These are phyloP conservation scores for Halichoeres trimaculatus DNA, from an alignment of 2,113 vertebrate genomes.

Conservation along the genomic window DNA sequence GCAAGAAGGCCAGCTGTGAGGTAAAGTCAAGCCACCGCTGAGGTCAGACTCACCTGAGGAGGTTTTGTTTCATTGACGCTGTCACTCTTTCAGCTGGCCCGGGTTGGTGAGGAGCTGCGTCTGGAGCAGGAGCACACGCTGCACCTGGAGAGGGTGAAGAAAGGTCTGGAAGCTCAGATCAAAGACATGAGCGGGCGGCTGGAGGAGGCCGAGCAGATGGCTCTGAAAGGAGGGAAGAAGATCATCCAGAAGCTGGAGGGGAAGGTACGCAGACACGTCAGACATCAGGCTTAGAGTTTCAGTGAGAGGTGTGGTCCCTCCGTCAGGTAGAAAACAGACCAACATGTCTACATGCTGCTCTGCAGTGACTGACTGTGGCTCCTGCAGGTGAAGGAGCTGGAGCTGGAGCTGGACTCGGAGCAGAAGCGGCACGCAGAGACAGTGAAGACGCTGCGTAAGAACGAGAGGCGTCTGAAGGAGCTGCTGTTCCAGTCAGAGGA, in stretches of 20 bases:
- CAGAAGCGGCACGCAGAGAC: conserved; percentile 83
- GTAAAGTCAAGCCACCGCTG: conserved; percentile 43
- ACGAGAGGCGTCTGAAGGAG: conserved; percentile 86
- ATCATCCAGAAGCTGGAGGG: conserved; percentile 86
- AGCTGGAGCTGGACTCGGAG: conserved; percentile 84
- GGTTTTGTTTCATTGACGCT: neutral
- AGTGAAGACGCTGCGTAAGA: conserved; percentile 85
- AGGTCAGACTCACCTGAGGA: neutral
- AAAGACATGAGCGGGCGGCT: conserved; percentile 82
- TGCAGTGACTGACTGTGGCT: no score
- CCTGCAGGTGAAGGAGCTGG: conserved; percentile 83
- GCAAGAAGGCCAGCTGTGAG: conserved; percentile 83
- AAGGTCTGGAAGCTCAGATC: conserved; percentile 83
- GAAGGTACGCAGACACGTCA: conserved; percentile 68
- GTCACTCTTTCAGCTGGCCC: conserved; percentile 59
- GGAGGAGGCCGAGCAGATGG: conserved; percentile 85
- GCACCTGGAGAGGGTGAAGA: conserved; percentile 84
- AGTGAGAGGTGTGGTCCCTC: no score
- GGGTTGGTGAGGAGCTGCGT: conserved; percentile 83
- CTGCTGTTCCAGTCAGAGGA: conserved; percentile 87
- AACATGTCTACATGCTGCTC: no score
- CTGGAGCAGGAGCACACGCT: conserved; percentile 85
- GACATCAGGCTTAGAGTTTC: no score
- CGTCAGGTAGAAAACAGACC: no score
- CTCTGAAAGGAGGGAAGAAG: conserved; percentile 86